Percentiles rank a stretch among this genome's conserved stretches.
Conservation (phyloP, 1,140 invertebrate species). For the Bathynomus jamesi region DNA sequence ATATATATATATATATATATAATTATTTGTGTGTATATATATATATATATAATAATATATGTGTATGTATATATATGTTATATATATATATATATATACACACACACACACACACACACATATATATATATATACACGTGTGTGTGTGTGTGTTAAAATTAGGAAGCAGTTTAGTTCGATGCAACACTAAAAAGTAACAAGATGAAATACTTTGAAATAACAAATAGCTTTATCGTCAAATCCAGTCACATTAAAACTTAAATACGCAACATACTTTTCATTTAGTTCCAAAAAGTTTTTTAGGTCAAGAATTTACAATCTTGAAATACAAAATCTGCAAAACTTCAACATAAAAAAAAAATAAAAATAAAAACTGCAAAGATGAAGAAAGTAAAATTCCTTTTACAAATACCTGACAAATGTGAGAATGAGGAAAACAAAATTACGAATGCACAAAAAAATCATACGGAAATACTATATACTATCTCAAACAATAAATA, state of each 20-base stretch:
- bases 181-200: neutral
- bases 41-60: slow-evolving; percentile 4
- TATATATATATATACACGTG: slow-evolving; percentile 7
- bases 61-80: neutral
- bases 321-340: neutral
- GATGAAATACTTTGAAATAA: too few relatives aligned
- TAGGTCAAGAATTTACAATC: neutral
- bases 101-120: slow-evolving; percentile 1
- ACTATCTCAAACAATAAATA: too few relatives aligned
- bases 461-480: too few relatives aligned
- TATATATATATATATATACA: slow-evolving; percentile 8
- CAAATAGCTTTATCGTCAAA: too few relatives aligned
- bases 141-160: neutral
- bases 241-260: too few relatives aligned
- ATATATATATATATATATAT: slow-evolving; percentile 9
- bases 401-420: too few relatives aligned
- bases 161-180: neutral
- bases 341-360: too few relatives aligned
- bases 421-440: too few relatives aligned
- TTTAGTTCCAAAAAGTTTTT: neutral
- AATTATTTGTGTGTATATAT: neutral
- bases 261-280: neutral
- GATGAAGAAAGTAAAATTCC: too few relatives aligned
- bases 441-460: too few relatives aligned
- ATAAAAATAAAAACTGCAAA: too few relatives aligned